These are phyloP conservation scores for Pseudomyrmex sp. DNA, from an alignment of 1,140 invertebrate species.

Conservation along the genomic window DNA sequence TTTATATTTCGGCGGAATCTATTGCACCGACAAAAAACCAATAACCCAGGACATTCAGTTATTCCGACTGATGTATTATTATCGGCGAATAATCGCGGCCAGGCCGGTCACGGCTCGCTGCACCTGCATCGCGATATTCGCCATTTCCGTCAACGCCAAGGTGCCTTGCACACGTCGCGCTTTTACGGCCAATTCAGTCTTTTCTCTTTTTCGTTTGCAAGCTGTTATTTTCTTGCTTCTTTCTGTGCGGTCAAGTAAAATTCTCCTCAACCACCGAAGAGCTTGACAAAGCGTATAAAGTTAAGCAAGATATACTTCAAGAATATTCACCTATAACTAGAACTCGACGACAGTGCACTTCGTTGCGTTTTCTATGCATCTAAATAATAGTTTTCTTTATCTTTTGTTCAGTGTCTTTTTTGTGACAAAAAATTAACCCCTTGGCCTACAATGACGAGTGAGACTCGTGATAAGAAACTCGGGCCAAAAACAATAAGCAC, in stretches of 20 bases:
- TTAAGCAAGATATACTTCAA: constrained; percentile 29
- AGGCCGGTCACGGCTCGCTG: constrained; percentile 41
- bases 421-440: constrained; percentile 5
- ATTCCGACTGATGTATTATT: constrained; percentile 66
- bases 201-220: not conserved
- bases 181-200: constrained; percentile 1
- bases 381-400: constrained; percentile 13
- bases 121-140: constrained; percentile 35
- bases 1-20: constrained; percentile 66
- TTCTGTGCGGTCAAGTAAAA: constrained; percentile 28
- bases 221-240: constrained; percentile 18
- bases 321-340: constrained; percentile 22
- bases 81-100: constrained; percentile 56
- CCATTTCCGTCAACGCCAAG: constrained; percentile 48
- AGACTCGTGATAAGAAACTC: no score
- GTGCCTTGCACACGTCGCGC: not conserved
- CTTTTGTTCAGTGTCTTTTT: not conserved
- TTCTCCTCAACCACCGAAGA: constrained; percentile 43
- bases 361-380: constrained; percentile 12
- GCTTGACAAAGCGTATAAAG: constrained; percentile 47
- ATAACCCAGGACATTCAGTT: constrained; percentile 65
- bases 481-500: no score
- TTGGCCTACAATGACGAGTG: no score
- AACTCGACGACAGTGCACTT: constrained; percentile 40
- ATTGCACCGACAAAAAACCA: constrained; percentile 64